Evolutionary conservation across 1,140 invertebrate genomes (phyloP), one percentile per base, ranked within the genome.

Genomic region (Drosophila oshimai): DNA sequence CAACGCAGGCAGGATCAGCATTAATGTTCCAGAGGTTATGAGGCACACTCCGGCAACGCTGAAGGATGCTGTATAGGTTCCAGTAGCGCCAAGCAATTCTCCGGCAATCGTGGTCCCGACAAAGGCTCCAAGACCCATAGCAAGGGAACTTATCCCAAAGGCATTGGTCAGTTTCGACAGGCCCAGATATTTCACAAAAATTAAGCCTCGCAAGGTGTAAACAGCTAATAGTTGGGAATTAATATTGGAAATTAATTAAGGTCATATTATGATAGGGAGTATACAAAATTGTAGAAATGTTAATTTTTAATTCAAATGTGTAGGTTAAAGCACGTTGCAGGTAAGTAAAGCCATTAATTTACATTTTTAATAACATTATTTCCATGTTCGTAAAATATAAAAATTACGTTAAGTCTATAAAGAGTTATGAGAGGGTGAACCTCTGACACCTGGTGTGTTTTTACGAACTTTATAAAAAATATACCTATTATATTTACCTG

Each of bases 141-240:
- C 74, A 47, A 90, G 24, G 1, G 74, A 58, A 0, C 75, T 81
- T 2, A 90, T 74, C 18, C 89, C 89, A 46, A 90, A 89, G n/a
- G 86, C 81, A 45, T 90, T 90, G 13, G 89, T 90, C 28, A 90
- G 57, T 20, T 89, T 89, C 1, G 72, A 28, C n/a, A 90, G 57
- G 0, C 89, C 89, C 60, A 90, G 37, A 17, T 81, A 77, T 5
- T 67, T 67, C 4, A 90, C 89, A 47, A 89, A 90, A 31, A 90
- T 89, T 0, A 90, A 20, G 1, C 81, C 78, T 3, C 89, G 74
- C 46, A 90, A 15, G 1, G 86, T 84, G 41, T 86, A 50, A 46
- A 90, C 88, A 34, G 89, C 89, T 90, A 17, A 5, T 0, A 20
- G 5, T 2, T 0, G 3, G 4, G 9, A 10, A 10, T 13, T 2